Evolutionary conservation across 1,140 invertebrate genomes (phyloP), one percentile per base, ranked within the genome.

Genomic region (Yoshiicerus persimilis): DNA sequence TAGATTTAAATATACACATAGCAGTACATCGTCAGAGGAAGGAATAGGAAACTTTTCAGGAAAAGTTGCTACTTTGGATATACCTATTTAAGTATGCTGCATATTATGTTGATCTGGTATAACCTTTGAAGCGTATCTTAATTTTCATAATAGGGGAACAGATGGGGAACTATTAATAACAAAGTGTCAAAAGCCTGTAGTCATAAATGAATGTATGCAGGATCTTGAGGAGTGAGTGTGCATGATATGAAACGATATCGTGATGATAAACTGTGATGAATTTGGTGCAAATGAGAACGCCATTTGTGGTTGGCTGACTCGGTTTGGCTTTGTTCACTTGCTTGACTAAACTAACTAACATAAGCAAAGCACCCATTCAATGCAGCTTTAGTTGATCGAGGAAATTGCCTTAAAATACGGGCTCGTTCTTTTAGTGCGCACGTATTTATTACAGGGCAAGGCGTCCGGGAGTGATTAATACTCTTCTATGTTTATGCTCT

Each of bases 201-300:
- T 80, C 75, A 36, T 80, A 80, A 80, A 80, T 36, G 75, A 80
- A 80, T 80, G 75, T 38, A 36, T 80, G n/a, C 75, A 34, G 75
- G 75, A 62, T 64, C 32, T 64, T 62, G 34, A 36, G 30, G 62
- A 87, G 25, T 39, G 86, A 70, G 86, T 87, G 86, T 66, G 70
- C 86, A 87, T 75, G 86, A 77, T 87, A 87, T 87, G 86, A 87
- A 87, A 77, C 38, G 86, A 75, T 87, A 87, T 77, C 38, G 47
- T 87, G 70, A 87, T 83, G 75, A 87, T 83, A 87, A 87, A 87
- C 41, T 80, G 70, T 87, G 86, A 87, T 87, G 86, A 87, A 87
- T 87, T 87, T 87, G 86, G 86, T 87, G 86, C 86, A 87, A 87
- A 87, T 87, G 86, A 87, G 86, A 75, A 38, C 86, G 66, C 86